A percentile compares a stretch with the other conserved stretches of the same genome.
These are phyloP conservation scores for Temnothorax rugatulus DNA, from an alignment of 2,888 invertebrate genomes.

Conservation along the genomic window DNA sequence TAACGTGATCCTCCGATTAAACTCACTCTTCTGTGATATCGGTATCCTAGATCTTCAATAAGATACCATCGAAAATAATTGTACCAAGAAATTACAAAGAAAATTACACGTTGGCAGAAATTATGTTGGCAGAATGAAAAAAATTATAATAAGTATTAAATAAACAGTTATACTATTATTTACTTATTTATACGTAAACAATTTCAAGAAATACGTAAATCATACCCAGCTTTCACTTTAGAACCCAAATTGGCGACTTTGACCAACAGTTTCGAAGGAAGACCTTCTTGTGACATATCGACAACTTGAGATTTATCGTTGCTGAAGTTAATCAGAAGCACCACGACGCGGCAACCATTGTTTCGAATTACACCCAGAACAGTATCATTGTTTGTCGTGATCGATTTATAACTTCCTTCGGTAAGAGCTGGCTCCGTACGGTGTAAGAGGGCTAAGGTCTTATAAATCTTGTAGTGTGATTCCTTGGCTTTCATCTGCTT, in stretches of 20 bases:
- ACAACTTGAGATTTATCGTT: slow-evolving; percentile 87
- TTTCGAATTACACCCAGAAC: slow-evolving; percentile 69
- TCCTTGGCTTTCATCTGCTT: slow-evolving; percentile 85
- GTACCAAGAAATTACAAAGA: background rate
- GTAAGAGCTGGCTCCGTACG: slow-evolving; percentile 86
- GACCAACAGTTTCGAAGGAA: slow-evolving; percentile 86
- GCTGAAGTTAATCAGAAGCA: slow-evolving; percentile 84
- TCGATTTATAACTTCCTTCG: slow-evolving; percentile 87
- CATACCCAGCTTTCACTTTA: slow-evolving; percentile 87
- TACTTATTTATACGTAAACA: slow-evolving; percentile 50
- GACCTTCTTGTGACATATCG: slow-evolving; percentile 87
- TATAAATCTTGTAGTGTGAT: slow-evolving; percentile 90
- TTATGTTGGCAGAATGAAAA: too few relatives aligned
- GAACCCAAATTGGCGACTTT: slow-evolving; percentile 87
- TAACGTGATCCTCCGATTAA: too few relatives aligned
- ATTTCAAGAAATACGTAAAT: slow-evolving; percentile 48
- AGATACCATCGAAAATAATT: background rate
- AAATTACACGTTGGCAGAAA: background rate
- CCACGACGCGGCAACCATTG: slow-evolving; percentile 51
- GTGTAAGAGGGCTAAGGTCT: slow-evolving; percentile 87
- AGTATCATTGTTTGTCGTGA: slow-evolving; percentile 86
- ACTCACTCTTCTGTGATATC: too few relatives aligned
- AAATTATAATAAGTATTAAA: background rate
- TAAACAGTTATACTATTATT: slow-evolving; percentile 21
- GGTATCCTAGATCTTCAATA: background rate